Base-by-base conservation (phyloP, 2,888 invertebrate genomes). In the Entomobrya proxima region DNA sequence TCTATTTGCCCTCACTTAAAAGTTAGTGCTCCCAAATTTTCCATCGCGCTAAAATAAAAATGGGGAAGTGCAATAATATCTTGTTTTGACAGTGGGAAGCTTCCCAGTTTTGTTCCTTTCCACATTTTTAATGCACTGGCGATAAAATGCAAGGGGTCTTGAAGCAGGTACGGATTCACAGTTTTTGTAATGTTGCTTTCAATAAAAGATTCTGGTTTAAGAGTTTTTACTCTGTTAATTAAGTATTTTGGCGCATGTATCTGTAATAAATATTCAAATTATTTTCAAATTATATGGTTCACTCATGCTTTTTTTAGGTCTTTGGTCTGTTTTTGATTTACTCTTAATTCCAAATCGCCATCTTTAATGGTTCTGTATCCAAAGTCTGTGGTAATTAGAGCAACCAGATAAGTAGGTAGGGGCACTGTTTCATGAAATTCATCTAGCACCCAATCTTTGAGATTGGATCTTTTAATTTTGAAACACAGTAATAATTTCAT, bases 21-120 rank as follows among this genome's bases (percentile, higher is more conserved):
- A 0, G 89, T 89, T 3, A 88, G 87, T 24, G 87, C 58, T 0
- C 89, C 89, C 83, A 87, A 85, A 35, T 89, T 88, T 78, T 89
- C 89, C 89, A 89, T 89, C 11, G 89, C 89, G 18, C 67, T 87
- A 55, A 88, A 87, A 44, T 80, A 87, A 44, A 89, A 89, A 75
- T 88, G 88, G 0, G 89, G 89, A 11, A 89, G 50, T 0, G 88
- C 88, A 5, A 88, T 77, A 0, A 86, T 64, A 35, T 87, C 87
- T 52, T 88, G 21, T 75, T 89, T 88, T 6, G 61, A 50, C 2
- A 87, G 2, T 6, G 87, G 84, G 40, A 64, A 89, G 1, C 24
- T 1, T 2, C 80, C 80, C 13, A 80, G 47, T 24, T 37, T 67
- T 15, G 81, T 74, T 7, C 13, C 2, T 32, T 52, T 1, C 69